phyloP scores from a whole-genome alignment of 2,113 vertebrate species.

The Thermophis baileyi region DNA sequence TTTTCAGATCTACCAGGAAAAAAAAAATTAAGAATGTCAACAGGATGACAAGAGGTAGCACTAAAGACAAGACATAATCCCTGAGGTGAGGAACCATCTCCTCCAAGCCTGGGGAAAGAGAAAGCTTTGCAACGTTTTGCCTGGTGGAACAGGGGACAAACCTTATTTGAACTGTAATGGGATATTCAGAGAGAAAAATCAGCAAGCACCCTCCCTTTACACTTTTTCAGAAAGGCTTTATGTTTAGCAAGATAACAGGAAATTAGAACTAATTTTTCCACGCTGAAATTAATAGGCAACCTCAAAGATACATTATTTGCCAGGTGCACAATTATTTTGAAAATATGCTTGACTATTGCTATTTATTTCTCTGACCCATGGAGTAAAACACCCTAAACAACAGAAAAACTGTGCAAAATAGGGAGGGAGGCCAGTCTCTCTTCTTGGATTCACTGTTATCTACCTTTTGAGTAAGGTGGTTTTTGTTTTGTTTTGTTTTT shows the following conservation, averaged over 20 bases:
- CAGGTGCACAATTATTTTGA: background rate
- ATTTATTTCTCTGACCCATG: background rate
- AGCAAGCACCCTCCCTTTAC: background rate
- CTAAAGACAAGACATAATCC: background rate
- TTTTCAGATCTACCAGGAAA: constrained; percentile 15
- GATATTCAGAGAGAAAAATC: background rate
- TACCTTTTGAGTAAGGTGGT: background rate
- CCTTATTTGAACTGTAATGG: background rate
- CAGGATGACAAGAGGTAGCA: background rate
- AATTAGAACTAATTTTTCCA: background rate
- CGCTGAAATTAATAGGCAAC: background rate
- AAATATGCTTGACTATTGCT: background rate
- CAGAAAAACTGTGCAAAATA: background rate
- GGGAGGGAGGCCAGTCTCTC: background rate
- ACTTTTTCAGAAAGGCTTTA: background rate
- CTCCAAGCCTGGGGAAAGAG: constrained; percentile 1
- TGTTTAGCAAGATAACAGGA: background rate
- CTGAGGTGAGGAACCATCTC: background rate
- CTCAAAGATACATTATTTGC: background rate
- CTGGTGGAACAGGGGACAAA: background rate
- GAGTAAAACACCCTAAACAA: background rate
- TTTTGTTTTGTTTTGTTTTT: background rate
- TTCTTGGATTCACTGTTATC: background rate
- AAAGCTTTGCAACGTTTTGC: background rate
- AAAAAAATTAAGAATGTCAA: constrained; percentile 46